Base-by-base conservation (phyloP, 2,797 vertebrate genomes). In the Microtus agrestis region DNA sequence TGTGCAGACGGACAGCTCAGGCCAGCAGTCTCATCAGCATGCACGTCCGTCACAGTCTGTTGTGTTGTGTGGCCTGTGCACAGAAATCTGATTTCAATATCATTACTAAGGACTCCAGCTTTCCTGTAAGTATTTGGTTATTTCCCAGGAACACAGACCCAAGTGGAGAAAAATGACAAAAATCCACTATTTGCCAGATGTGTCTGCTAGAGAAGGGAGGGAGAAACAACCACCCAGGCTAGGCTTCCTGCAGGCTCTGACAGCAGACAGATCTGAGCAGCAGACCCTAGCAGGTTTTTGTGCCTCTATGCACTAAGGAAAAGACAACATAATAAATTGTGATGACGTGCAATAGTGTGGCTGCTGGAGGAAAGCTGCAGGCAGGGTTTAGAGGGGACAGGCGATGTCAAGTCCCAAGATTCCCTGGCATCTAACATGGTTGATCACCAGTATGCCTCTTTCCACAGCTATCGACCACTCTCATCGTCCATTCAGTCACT, bases 281-380 rank as follows among this genome's bases (percentile, higher is more conserved):
- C 61, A 15, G 6, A 7, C 21, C 56, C 25, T 37, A 2, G 29
- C 0, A 0, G 37, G 48, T 15, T 1, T 3, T 1, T 4, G 79
- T 63, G 10, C n/a, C n/a, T 23, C n/a, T 0, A 21, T 0, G 40
- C 48, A 17, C 40, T 69, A 15, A 29, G 12, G 14, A 27, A 85
- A 43, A 27, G 78, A 63, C 23, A 21, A 27, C 23, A 54, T 6
- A 23, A 3, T 21, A 61, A 27, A 51, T 40, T 0, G 0, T 23
- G 48, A 27, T 23, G 29, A 29, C 15, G 5, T 48, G 29, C 59
- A 31, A 14, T 1, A 21, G 51, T 14, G 5, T 17, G 91, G 80
- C 31, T 31, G 1, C 15, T 21, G 43, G 54, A 19, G 43, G 17
- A 86, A 37, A n/a, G 21, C 59, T 7, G n/a, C 59, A 37, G 19